Conservation (phyloP, 2,113 vertebrate genomes). For the Alligator mississippiensis region DNA sequence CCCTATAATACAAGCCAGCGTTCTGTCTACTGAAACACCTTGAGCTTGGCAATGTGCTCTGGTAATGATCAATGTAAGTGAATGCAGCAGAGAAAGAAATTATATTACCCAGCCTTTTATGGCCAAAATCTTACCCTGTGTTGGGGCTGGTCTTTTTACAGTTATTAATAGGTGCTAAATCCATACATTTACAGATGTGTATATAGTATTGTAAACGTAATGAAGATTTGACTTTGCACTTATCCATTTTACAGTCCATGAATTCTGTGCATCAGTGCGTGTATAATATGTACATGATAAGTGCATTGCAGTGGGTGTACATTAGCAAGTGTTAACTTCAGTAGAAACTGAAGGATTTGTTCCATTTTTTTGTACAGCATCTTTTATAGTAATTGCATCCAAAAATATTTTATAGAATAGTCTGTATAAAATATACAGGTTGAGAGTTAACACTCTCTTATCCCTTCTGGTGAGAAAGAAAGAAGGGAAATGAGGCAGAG, state of each 20-base stretch:
- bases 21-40: background rate
- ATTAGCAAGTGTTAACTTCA: rapidly evolving
- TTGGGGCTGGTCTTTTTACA: background rate
- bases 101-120: background rate
- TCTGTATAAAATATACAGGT: background rate
- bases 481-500: background rate
- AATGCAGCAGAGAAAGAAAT: background rate
- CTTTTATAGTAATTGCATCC: background rate
- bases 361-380: background rate
- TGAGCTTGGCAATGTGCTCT: background rate
- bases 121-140: background rate
- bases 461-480: background rate
- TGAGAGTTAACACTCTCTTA: background rate
- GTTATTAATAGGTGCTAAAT: background rate
- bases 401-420: background rate
- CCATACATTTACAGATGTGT: background rate
- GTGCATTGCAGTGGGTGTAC: too few relatives aligned
- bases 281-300: rapidly evolving
- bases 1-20: background rate
- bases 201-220: background rate
- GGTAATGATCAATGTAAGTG: background rate
- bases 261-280: background rate
- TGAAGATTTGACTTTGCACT: background rate
- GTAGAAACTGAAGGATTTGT: background rate
- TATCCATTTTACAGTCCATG: background rate